Conservation (phyloP, 2,797 vertebrate genomes). For the Huso huso region DNA sequence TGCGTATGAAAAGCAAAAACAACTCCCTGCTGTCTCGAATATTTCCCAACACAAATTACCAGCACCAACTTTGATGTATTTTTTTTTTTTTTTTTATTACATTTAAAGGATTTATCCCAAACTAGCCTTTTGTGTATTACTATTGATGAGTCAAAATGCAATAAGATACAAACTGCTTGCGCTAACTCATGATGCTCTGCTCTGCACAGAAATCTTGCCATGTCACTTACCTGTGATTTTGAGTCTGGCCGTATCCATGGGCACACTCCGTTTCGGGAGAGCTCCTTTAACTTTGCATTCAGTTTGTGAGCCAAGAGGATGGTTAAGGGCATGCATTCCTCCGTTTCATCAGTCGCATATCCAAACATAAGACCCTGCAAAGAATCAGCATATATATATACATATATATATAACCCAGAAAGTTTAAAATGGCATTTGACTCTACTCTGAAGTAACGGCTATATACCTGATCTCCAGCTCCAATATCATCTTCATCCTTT, state of each 20-base stretch:
- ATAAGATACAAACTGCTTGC: no score
- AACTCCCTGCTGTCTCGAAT: no score
- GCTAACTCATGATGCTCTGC: no score
- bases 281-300: constrained; percentile 49
- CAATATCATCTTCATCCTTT: constrained; percentile 52
- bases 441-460: background rate
- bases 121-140: no score
- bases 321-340: constrained; percentile 66
- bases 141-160: no score
- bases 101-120: no score
- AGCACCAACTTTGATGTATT: no score
- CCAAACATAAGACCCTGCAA: constrained; percentile 67
- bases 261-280: constrained; percentile 48
- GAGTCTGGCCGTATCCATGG: constrained; percentile 60
- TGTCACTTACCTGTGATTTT: constrained; percentile 54
- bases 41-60: no score
- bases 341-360: constrained; percentile 64
- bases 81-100: no score
- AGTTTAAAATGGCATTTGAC: no score
- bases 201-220: no score
- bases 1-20: no score
- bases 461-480: constrained; percentile 62
- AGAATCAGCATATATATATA: background rate
- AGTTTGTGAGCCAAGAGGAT: constrained; percentile 59
- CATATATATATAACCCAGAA: background rate